A percentile compares a stretch with the other conserved stretches of the same genome.
phyloP scores from a whole-genome alignment of 64 coral and sea anemone species.

The Anthopleura sola region DNA sequence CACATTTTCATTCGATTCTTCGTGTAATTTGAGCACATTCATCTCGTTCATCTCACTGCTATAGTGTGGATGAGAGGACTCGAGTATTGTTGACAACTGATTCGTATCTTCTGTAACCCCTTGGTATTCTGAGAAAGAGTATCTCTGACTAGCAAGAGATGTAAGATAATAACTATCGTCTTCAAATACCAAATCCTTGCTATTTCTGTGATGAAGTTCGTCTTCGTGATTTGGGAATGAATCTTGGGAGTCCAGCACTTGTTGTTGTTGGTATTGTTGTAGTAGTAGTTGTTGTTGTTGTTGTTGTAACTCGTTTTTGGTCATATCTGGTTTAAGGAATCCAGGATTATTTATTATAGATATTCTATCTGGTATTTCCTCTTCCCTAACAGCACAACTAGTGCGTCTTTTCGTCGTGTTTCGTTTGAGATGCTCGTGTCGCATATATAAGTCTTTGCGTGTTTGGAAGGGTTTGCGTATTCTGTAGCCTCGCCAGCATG shows the following conservation, averaged over 20 bases:
- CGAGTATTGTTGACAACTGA: background rate
- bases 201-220: background rate
- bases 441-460: slow-evolving; percentile 52
- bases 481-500: slow-evolving; percentile 61
- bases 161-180: background rate
- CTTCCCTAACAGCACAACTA: background rate
- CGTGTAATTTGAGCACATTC: background rate
- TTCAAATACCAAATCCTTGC: background rate
- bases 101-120: background rate
- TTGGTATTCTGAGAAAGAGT: background rate
- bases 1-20: background rate
- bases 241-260: background rate
- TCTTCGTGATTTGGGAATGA: background rate
- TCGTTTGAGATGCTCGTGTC: slow-evolving; percentile 54
- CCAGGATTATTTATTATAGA: background rate
- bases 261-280: background rate
- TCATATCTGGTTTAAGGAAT: background rate
- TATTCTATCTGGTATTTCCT: background rate
- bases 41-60: background rate
- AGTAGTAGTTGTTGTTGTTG: background rate
- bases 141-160: slow-evolving; percentile 2
- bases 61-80: background rate
- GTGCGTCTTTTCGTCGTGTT: slow-evolving; percentile 21
- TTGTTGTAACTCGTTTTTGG: background rate
- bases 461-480: slow-evolving; percentile 66